Evolutionary conservation across 2,797 vertebrate genomes (phyloP), one percentile per base, ranked within the genome.

Genomic region (Lophius americanus): DNA sequence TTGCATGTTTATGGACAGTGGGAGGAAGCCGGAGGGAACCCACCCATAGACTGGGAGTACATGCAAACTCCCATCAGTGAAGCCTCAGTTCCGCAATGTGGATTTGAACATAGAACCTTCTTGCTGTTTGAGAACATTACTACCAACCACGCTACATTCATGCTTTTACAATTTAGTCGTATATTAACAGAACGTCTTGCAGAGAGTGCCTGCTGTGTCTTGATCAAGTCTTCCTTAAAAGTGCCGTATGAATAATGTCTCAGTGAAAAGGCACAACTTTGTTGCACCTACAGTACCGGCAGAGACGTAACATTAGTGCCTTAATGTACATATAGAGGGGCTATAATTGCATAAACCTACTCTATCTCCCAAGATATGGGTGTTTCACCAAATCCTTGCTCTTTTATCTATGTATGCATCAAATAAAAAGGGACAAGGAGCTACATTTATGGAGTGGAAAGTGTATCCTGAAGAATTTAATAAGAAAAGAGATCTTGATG

Each of bases 401-500:
- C 85, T 69, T 84, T 93, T 92, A 91, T 93, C 89, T 92, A 85
- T 93, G 90, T 91, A 89, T 93, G 90, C 90, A 91, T 93, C 88
- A 93, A 90, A 94, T 93, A 82, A 91, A 87, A 91, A 85, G 89
- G 87, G 92, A 94, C 90, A 90, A 87, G 81, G 84, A 84, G 87
- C 77, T 87, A 85, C 89, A 92, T 90, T 85, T 90, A 92, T 87
- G 90, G 89, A 90, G 88, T 90, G 83, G 90, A 91, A 92, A 93
- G 91, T 92, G 91, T 92, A 92, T 94, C 90, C 89, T 92, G 88
- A 92, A 92, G 91, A 93, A 93, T 94, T 91, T 94, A 94, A 94
- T 95, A 94, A 94, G 92, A 94, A 93, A 93, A 90, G 88, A 91
- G 90, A 94, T 93, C 84, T 91, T 94, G 93, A 94, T 93, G 93